Percentiles rank a stretch among this genome's conserved stretches.
phyloP scores from a whole-genome alignment of 1,140 invertebrate species.

The Anthonomus grandis region DNA sequence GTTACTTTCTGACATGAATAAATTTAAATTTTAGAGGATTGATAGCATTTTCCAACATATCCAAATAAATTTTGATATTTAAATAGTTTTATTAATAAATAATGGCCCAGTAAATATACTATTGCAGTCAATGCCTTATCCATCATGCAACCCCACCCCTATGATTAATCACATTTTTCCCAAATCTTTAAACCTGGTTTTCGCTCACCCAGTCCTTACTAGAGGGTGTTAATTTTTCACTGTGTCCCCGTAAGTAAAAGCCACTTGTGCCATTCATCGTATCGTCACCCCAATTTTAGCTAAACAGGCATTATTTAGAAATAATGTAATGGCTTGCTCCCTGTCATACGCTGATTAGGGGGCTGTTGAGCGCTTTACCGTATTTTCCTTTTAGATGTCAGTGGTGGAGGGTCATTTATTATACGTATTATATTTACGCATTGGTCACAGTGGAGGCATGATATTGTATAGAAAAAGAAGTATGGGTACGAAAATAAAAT shows the following conservation, averaged over 20 bases:
- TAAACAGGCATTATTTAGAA: constrained; percentile 30
- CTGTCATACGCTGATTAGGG: constrained; percentile 27
- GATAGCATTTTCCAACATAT: too few relatives aligned
- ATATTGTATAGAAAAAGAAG: not conserved
- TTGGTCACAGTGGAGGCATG: too few relatives aligned
- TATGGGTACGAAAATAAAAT: not conserved
- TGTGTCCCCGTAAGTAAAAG: constrained; percentile 26
- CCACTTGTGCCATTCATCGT: constrained; percentile 25
- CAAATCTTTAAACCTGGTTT: too few relatives aligned
- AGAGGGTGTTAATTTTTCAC: constrained; percentile 24
- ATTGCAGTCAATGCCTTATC: too few relatives aligned
- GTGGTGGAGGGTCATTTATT: constrained; percentile 19
- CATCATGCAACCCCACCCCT: too few relatives aligned
- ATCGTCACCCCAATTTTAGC: constrained; percentile 27
- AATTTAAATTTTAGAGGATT: too few relatives aligned
- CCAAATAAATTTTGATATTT: too few relatives aligned
- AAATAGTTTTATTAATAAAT: too few relatives aligned
- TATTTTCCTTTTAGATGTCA: constrained; percentile 22
- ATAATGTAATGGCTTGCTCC: constrained; percentile 28
- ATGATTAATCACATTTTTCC: too few relatives aligned
- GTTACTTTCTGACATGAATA: too few relatives aligned
- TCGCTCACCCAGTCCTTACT: too few relatives aligned
- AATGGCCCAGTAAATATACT: too few relatives aligned
- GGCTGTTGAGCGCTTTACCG: constrained; percentile 24
- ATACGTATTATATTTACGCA: constrained; percentile 1